Evolutionary conservation across 2,888 invertebrate species (phyloP).

Genomic region (Trissoscelio sp.): DNA sequence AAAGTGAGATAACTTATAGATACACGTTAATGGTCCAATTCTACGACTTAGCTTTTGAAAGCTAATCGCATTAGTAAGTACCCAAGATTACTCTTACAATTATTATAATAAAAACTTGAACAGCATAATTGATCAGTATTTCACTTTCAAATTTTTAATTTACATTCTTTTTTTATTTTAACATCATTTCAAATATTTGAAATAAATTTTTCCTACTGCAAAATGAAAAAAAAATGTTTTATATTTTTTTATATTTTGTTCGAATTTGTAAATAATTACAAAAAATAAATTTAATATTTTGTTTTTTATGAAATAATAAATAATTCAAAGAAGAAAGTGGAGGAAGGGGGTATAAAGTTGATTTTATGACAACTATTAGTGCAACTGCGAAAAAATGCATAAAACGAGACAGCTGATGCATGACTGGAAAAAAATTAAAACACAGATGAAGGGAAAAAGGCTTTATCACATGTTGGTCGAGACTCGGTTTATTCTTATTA

Average conservation of each 20-base stretch:
- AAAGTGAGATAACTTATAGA: conserved; percentile 26
- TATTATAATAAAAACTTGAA: not conserved
- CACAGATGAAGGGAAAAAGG: conserved; percentile 42
- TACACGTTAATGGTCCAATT: conserved; percentile 42
- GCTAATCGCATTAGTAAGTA: conserved; percentile 31
- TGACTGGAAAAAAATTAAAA: conserved; percentile 43
- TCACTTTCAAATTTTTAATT: too few relatives aligned
- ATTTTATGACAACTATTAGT: conserved; percentile 16
- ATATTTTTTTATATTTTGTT: too few relatives aligned
- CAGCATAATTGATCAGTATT: too few relatives aligned
- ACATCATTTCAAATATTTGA: too few relatives aligned
- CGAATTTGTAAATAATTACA: not conserved
- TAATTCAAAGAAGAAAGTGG: too few relatives aligned
- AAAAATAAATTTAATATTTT: too few relatives aligned
- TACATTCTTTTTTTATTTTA: too few relatives aligned
- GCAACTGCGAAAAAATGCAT: conserved; percentile 2
- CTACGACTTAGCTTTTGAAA: conserved; percentile 23
- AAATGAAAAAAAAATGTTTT: too few relatives aligned
- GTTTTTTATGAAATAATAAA: too few relatives aligned
- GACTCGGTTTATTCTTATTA: conserved; percentile 59
- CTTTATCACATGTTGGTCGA: conserved; percentile 53
- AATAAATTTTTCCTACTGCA: too few relatives aligned
- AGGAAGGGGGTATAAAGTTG: too few relatives aligned
- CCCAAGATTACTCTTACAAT: conserved; percentile 14
- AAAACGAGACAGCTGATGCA: conserved; percentile 46